A percentile compares a stretch with the other conserved stretches of the same genome.
phyloP scores from a whole-genome alignment of 2,888 invertebrate genomes.

The Lasioglossum malachurum region DNA sequence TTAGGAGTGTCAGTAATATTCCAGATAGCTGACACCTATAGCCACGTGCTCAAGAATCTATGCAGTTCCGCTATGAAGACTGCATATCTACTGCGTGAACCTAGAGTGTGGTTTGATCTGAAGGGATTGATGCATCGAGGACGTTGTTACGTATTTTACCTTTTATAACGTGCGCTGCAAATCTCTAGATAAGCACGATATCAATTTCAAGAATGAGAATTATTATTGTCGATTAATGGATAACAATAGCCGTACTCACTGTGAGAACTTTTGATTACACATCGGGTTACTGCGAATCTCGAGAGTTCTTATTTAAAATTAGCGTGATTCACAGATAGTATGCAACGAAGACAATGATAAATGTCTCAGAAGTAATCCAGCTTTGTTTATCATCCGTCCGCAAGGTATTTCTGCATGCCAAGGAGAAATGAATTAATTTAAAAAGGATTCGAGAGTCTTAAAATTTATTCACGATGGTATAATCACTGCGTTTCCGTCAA shows the following conservation, averaged over 20 bases:
- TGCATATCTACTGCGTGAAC: slow-evolving; percentile 2
- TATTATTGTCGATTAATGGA: background rate
- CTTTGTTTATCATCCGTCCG: background rate
- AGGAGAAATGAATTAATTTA: background rate
- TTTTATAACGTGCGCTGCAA: background rate
- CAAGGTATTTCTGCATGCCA: background rate
- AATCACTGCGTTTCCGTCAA: background rate
- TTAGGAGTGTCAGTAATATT: slow-evolving; percentile 18
- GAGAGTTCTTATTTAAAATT: background rate
- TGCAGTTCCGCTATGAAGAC: slow-evolving; percentile 8
- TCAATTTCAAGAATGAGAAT: background rate
- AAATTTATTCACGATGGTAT: background rate
- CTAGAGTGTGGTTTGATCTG: background rate
- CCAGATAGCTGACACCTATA: slow-evolving; percentile 15
- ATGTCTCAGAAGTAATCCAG: background rate
- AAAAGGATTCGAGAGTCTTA: background rate
- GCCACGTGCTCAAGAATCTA: background rate
- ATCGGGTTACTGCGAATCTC: background rate
- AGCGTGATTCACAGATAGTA: background rate
- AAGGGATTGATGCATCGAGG: background rate
- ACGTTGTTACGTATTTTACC: background rate
- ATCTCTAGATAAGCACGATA: background rate
- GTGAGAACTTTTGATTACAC: background rate
- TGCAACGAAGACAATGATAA: background rate
- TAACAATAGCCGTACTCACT: background rate